Percentiles rank a stretch among this genome's conserved stretches.
These are phyloP conservation scores for Coracopsis vasa DNA, from an alignment of 2,113 vertebrate species.

Conservation along the genomic window DNA sequence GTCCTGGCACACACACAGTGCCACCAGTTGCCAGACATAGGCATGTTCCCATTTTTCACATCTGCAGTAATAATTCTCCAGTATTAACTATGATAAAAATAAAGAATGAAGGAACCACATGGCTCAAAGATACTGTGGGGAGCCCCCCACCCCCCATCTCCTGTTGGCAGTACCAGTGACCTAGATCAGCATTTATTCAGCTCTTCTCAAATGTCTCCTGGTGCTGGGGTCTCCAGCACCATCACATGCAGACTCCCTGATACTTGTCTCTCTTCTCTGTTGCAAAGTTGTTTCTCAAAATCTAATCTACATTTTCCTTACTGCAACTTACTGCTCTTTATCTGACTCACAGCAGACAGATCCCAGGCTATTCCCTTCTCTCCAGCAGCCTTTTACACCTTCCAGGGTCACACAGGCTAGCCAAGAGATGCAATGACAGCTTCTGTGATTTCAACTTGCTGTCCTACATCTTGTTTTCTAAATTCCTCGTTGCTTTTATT, in stretches of 20 bases:
- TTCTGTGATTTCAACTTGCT: background rate
- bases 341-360: background rate
- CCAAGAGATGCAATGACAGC: background rate
- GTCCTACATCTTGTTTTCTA: background rate
- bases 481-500: background rate
- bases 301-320: background rate
- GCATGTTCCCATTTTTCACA: background rate
- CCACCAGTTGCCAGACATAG: background rate
- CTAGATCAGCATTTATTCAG: background rate
- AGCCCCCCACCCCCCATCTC: background rate
- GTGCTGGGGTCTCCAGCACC: background rate
- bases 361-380: background rate
- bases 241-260: background rate
- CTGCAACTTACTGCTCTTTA: background rate
- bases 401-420: background rate
- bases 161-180: background rate
- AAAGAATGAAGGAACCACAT: background rate
- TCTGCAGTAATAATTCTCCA: background rate
- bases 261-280: background rate
- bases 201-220: background rate
- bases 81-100: background rate
- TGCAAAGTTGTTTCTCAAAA: background rate
- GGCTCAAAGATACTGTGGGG: background rate
- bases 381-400: background rate
- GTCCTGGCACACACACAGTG: accelerated